Evolutionary conservation across 2,888 invertebrate genomes (phyloP).

Genomic region (Cheilosia pagana): DNA sequence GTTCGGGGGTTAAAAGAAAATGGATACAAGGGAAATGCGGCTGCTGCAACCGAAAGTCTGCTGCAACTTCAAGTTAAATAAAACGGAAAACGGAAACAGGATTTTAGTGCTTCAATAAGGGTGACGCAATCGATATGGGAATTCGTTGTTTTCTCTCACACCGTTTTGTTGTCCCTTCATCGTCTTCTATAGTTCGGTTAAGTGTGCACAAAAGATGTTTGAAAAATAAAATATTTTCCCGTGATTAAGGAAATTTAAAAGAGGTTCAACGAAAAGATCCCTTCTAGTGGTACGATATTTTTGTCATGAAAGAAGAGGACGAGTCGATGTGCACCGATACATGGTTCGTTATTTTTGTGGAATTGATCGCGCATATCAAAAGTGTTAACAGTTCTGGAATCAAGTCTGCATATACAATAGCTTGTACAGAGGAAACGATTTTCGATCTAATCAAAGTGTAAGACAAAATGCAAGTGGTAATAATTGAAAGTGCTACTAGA

Average conservation of each 20-base stretch:
- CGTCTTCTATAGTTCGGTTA: constrained; percentile 23
- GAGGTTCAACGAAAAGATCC: constrained; percentile 15
- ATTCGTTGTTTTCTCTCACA: constrained; percentile 55
- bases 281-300: constrained; percentile 5
- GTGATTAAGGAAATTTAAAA: constrained; percentile 15
- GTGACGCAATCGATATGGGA: constrained; percentile 73
- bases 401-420: constrained; percentile 37
- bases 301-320: constrained; percentile 1
- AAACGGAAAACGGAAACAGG: constrained; percentile 74
- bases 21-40: constrained; percentile 66
- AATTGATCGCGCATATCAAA: constrained; percentile 26
- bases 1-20: constrained; percentile 39
- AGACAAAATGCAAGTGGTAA: constrained; percentile 59
- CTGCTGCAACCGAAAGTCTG: constrained; percentile 64
- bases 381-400: neutral
- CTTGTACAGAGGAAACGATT: constrained; percentile 15
- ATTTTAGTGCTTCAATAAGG: constrained; percentile 73
- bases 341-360: neutral
- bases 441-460: neutral
- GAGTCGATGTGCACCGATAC: neutral
- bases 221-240: constrained; percentile 3
- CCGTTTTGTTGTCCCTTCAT: constrained; percentile 51
- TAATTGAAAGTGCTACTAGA: constrained; percentile 26
- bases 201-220: constrained; percentile 40
- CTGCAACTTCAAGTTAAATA: constrained; percentile 69